Base-by-base conservation (phyloP, 2,888 invertebrate genomes). In the Gibbula magus region DNA sequence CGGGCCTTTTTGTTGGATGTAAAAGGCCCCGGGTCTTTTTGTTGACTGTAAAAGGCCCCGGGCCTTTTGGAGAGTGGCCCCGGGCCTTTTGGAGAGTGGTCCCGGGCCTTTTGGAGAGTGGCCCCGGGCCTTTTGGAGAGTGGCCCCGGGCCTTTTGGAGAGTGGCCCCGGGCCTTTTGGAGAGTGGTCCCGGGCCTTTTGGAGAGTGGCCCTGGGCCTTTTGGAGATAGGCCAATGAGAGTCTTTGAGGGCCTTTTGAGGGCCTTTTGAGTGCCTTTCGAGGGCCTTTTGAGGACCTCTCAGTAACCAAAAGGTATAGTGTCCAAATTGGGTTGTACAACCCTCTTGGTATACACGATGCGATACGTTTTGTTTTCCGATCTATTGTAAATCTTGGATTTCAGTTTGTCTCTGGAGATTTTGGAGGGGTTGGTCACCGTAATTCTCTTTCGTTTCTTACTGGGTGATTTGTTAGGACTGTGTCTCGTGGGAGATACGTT, bases 301-400 rank as follows among this genome's bases (percentile, higher is more conserved):
- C 54, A 85, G 81, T 61, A 83, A 13, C 85, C 84, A 79, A 78
- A 86, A 0, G 84, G 86, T 25, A 81, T 61, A 13, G 86, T 86
- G 39, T 83, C 80, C 16, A 79, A 80, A 32, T 82, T 77, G 22
- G 75, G 75, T 61, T 78, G 45, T 20, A 80, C 74, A 66, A 74
- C 73, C 16, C 84, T 56, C 81, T 86, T 84, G 0, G 82, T 83
- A 54, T 84, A 84, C 29, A 86, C 82, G 79, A 84, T 81, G 35
- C 76, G 22, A 29, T 74, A 74, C 20, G 8, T 74, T 75, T 83
- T 83, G 96, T 91, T 20, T 79, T 85, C 85, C 74, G 67, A 51
- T 39, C 95, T 94, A 92, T 96, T 96, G 93, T 95, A 95, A 82
- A 97, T 51, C 29, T 74, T 74, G 7, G 22, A 94, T 89, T 95